Conservation (phyloP, 2,797 vertebrate species). For the Enteromius thamalakanensis region DNA sequence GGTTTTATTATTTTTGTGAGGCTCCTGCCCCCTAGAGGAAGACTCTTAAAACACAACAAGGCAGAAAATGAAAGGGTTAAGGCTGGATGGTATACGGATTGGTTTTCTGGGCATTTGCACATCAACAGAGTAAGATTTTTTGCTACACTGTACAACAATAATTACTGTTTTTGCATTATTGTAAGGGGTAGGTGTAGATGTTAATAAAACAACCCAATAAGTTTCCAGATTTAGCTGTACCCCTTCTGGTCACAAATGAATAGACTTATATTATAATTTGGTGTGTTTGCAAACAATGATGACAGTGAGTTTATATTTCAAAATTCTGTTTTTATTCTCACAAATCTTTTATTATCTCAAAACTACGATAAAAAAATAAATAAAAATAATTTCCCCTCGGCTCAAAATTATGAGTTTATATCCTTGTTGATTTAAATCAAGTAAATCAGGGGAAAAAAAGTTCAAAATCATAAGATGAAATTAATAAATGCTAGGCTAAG, state of each 20-base stretch:
- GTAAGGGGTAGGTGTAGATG: not conserved
- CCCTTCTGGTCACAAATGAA: not conserved
- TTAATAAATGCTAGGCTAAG: too few relatives aligned
- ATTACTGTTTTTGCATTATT: not conserved
- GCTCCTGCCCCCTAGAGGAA: constrained; percentile 1
- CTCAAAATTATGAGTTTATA: not conserved
- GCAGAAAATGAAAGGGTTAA: not conserved
- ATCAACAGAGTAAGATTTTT: not conserved
- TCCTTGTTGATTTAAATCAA: too few relatives aligned
- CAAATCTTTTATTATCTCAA: not conserved
- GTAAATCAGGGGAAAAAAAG: too few relatives aligned
- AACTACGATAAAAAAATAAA: too few relatives aligned
- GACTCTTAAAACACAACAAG: not conserved
- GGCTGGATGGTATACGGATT: not conserved
- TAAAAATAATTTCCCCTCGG: too few relatives aligned
- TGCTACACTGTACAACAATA: not conserved
- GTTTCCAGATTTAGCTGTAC: not conserved
- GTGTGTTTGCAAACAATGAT: not conserved
- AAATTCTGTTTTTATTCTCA: not conserved
- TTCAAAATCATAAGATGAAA: too few relatives aligned
- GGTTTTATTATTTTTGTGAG: not conserved
- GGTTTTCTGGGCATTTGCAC: not conserved
- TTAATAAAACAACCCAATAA: not conserved
- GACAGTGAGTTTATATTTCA: too few relatives aligned
- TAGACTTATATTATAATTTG: not conserved